Evolutionary conservation across 2,888 invertebrate genomes (phyloP).

Genomic region (Gymnosoma rotundatum): DNA sequence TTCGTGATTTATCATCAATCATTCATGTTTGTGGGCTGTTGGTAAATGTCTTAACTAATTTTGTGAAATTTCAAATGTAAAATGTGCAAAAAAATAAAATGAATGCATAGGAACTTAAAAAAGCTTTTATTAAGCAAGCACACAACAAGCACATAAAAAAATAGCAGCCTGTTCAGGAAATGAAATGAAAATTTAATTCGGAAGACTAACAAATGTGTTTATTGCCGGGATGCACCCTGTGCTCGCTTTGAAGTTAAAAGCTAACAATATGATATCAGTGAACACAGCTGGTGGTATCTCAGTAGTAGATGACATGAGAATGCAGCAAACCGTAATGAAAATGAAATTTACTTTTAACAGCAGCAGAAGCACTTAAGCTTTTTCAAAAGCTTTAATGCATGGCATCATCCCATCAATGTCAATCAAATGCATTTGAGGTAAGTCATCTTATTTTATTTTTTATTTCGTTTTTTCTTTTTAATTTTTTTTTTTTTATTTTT

Average conservation of each 20-base stretch:
- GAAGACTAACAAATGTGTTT: slow-evolving; percentile 80
- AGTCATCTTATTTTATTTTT: slow-evolving; percentile 41
- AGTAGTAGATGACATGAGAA: slow-evolving; percentile 85
- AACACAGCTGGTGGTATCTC: slow-evolving; percentile 99
- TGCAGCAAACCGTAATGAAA: slow-evolving; percentile 66
- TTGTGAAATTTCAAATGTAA: not conserved
- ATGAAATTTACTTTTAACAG: not conserved
- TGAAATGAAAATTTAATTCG: not conserved
- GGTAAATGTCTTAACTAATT: slow-evolving; percentile 64
- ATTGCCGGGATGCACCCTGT: slow-evolving; percentile 98
- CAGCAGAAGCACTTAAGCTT: slow-evolving; percentile 17
- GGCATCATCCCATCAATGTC: slow-evolving; percentile 44
- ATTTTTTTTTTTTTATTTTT: slow-evolving; percentile 1
- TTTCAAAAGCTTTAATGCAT: slow-evolving; percentile 37
- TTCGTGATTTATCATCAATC: not conserved
- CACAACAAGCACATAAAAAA: slow-evolving; percentile 10
- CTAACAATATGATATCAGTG: slow-evolving; percentile 84
- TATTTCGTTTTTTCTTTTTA: slow-evolving; percentile 1
- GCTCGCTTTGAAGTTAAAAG: slow-evolving; percentile 89
- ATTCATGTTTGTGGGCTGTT: slow-evolving; percentile 20
- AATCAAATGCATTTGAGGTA: slow-evolving; percentile 53
- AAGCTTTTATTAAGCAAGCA: slow-evolving; percentile 39
- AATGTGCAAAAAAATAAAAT: slow-evolving; percentile 22
- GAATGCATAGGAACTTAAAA: not conserved
- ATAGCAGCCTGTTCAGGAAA: slow-evolving; percentile 20